Base-by-base conservation (phyloP, 2,888 invertebrate species). In the Falcaria lacertinaria region DNA sequence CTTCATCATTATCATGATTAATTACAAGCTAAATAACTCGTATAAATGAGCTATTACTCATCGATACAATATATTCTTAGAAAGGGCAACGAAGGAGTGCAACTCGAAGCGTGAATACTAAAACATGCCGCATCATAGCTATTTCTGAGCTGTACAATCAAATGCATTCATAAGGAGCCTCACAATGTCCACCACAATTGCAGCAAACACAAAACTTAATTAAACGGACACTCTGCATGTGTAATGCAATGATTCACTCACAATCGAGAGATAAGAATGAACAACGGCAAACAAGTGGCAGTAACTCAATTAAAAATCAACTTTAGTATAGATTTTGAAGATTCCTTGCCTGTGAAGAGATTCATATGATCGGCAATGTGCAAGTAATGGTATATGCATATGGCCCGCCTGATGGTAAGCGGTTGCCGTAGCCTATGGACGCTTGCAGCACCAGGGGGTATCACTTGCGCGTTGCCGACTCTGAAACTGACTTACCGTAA, bases 221-320 rank as follows among this genome's bases (percentile, higher is more conserved):
- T 86, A 82, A 82, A 78, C 60, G 83, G 85, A 86, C 83, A 83
- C 79, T 78, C 68, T 64, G 74, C 75, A 75, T 78, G 80, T 78
- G 83, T 81, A 81, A 81, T 82, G 80, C 79, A 81, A 83, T 82
- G 81, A 83, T 81, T 82, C 81, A 80, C 74, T 75, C 70, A 69
- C 60, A 61, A 64, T 59, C 60, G 56, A 58, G 56, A 69, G 62
- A 66, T 64, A 59, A 53, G 53, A 56, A 51, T 37, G 14, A 14
- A 47, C 44, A 33, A 43, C 43, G 39, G 43, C 39, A 48, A 38
- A 22, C 15, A 15, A 42, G 37, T 6, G 19, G 16, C 33, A 39
- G 32, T 33, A 25, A n/a, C 5, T n/a, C 6, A 28, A 28, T 3
- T 28, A 11, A 1, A 28, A 2, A 22, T 5, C 22, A 22, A 22